phyloP scores from a whole-genome alignment of 2,113 vertebrate species.

The Nestor notabilis region DNA sequence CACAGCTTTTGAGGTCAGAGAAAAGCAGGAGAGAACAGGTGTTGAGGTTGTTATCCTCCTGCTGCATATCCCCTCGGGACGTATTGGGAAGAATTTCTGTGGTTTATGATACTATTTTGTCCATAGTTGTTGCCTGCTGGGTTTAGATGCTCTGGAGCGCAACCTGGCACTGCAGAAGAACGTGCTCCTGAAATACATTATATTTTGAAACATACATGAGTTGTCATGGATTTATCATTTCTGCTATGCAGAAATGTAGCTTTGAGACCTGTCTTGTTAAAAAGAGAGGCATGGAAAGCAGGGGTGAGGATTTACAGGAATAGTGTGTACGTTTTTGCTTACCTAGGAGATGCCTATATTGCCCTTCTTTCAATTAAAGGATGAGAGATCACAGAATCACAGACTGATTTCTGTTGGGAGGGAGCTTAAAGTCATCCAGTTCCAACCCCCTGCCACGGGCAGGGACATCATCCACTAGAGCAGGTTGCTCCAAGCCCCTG shows the following conservation, averaged over 20 bases:
- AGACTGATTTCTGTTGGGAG: background rate
- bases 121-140: rapidly evolving
- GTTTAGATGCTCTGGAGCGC: background rate
- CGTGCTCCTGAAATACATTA: rapidly evolving
- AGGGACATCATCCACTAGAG: too few species aligned
- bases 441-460: background rate
- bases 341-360: background rate
- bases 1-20: background rate
- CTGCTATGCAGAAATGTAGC: rapidly evolving
- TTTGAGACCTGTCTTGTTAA: background rate
- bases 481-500: too few species aligned
- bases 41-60: background rate
- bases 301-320: background rate
- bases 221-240: background rate
- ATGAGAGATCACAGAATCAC: background rate
- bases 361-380: too few species aligned
- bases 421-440: background rate
- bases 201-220: rapidly evolving
- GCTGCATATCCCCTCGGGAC: background rate
- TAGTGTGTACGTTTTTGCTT: rapidly evolving
- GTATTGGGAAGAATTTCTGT: background rate
- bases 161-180: background rate
- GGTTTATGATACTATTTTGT: background rate
- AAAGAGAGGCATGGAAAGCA: background rate
- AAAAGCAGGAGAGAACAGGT: background rate